Percentiles rank a stretch among this genome's conserved stretches.
Evolutionary conservation across 64 coral and sea anemone genomes (phyloP).

Genomic region (Stichodactyla helianthus): DNA sequence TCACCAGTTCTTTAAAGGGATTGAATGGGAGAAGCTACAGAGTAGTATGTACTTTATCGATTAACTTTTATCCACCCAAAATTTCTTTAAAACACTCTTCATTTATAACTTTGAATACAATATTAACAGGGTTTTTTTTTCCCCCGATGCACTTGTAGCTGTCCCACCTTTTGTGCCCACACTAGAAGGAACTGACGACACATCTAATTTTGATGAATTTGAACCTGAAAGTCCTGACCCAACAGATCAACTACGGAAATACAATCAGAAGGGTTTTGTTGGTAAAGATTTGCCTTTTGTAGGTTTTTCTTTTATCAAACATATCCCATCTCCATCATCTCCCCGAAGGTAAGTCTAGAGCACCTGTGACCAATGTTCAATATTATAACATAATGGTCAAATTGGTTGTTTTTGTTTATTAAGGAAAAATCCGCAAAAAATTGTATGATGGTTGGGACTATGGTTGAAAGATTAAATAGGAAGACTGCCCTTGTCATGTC

Average conservation of each 20-base stretch:
- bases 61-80: background rate
- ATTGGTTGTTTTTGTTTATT: too few relatives aligned
- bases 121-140: background rate
- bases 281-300: slow-evolving; percentile 92
- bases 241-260: slow-evolving; percentile 48
- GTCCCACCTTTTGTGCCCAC: slow-evolving; percentile 89
- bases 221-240: slow-evolving; percentile 87
- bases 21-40: slow-evolving; percentile 78
- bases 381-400: too few relatives aligned
- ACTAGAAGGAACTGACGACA: slow-evolving; percentile 85
- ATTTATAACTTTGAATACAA: background rate
- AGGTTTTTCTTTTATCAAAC: slow-evolving; percentile 81
- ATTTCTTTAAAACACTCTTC: too few relatives aligned
- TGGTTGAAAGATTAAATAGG: too few relatives aligned
- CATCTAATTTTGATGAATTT: slow-evolving; percentile 98
- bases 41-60: slow-evolving; percentile 37
- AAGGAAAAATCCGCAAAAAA: too few relatives aligned
- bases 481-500: too few relatives aligned
- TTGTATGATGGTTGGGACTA: too few relatives aligned
- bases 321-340: slow-evolving; percentile 48
- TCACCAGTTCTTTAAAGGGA: slow-evolving; percentile 78
- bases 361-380: background rate
- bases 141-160: slow-evolving; percentile 21
- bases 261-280: slow-evolving; percentile 67
- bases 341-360: slow-evolving; percentile 47